These are phyloP conservation scores for Carcina quercana DNA, from an alignment of 2,888 invertebrate genomes.

Conservation along the genomic window DNA sequence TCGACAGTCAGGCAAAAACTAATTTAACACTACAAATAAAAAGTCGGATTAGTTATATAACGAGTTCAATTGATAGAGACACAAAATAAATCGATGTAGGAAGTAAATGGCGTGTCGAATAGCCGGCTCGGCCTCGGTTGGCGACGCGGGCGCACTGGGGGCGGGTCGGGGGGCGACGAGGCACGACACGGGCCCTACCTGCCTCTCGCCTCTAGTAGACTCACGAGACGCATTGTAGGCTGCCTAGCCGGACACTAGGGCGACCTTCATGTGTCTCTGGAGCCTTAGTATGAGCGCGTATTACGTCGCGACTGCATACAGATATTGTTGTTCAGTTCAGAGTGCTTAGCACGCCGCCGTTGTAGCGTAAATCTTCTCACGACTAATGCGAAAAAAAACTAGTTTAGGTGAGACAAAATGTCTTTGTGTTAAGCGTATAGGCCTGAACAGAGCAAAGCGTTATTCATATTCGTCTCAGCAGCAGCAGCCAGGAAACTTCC, in stretches of 20 bases:
- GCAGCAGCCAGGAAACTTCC: too few relatives aligned
- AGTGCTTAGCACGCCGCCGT: background rate
- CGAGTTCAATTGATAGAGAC: too few relatives aligned
- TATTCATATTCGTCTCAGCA: too few relatives aligned
- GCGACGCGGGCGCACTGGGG: slow-evolving; percentile 20
- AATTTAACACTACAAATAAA: too few relatives aligned
- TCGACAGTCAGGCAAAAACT: too few relatives aligned
- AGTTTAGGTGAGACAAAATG: too few relatives aligned
- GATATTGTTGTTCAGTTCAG: too few relatives aligned
- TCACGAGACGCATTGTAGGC: slow-evolving; percentile 36
- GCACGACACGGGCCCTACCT: slow-evolving; percentile 15
- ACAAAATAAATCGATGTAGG: slow-evolving; percentile 18
- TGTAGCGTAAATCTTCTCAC: background rate
- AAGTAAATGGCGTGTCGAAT: slow-evolving; percentile 32
- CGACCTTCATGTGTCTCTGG: slow-evolving; percentile 37
- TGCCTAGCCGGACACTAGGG: slow-evolving; percentile 35
- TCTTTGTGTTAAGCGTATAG: too few relatives aligned
- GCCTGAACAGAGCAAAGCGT: too few relatives aligned
- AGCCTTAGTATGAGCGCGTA: background rate
- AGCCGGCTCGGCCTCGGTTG: slow-evolving; percentile 29
- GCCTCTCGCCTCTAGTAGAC: background rate
- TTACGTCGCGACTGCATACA: background rate
- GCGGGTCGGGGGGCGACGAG: slow-evolving; percentile 35
- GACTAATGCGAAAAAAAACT: too few relatives aligned
- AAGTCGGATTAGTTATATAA: too few relatives aligned